Conservation (phyloP, 2,888 invertebrate genomes). For the Lithophane ornitopus region DNA sequence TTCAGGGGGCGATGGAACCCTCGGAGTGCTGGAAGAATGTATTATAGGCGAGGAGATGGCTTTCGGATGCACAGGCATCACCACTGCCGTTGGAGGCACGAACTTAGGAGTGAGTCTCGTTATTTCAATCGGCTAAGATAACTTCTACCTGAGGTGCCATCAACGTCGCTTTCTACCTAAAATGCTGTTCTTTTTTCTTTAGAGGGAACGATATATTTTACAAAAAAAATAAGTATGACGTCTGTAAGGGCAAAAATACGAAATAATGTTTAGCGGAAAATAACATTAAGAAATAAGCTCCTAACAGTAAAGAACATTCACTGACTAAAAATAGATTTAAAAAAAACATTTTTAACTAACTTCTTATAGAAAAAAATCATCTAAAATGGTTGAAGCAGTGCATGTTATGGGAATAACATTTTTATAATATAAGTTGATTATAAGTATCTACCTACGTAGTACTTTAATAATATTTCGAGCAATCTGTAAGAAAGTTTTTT, state of each 20-base stretch:
- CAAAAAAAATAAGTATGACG: too few species aligned
- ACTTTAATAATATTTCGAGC: neutral
- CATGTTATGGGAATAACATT: neutral
- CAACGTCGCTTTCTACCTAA: constrained; percentile 23
- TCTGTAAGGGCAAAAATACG: neutral
- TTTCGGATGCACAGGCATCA: constrained; percentile 94
- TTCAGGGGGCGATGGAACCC: constrained; percentile 83
- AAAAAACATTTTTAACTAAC: neutral
- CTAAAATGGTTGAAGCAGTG: neutral
- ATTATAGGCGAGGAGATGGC: constrained; percentile 93
- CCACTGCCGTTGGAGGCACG: constrained; percentile 93
- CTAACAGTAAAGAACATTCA: neutral
- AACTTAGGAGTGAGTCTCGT: constrained; percentile 89
- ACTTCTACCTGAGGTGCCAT: constrained; percentile 51
- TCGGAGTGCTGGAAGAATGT: constrained; percentile 92
- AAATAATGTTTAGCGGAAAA: neutral
- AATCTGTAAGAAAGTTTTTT: neutral
- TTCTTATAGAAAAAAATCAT: neutral
- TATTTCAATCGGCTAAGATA: constrained; percentile 8
- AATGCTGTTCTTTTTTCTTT: neutral
- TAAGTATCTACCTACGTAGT: neutral
- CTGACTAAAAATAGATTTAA: neutral
- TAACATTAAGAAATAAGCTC: neutral
- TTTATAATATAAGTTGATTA: neutral
- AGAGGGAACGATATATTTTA: too few species aligned